Evolutionary conservation across 2,888 invertebrate species (phyloP).

Genomic region (Lasiommata megera): DNA sequence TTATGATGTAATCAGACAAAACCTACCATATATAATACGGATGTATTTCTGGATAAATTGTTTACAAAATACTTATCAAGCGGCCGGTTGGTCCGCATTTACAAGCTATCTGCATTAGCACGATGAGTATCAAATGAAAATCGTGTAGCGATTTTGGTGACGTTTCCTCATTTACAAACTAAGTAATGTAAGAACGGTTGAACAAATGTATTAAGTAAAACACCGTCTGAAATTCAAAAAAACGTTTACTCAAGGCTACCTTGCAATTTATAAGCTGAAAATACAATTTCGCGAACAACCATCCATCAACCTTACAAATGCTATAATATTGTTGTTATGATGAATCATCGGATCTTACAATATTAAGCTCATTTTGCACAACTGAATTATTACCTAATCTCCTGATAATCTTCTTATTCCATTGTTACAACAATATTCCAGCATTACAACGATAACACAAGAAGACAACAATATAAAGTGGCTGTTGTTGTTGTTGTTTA

Average conservation of each 20-base stretch:
- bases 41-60: constrained; percentile 80
- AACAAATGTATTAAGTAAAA: no score
- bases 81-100: constrained; percentile 48
- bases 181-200: constrained; percentile 72
- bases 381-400: not conserved
- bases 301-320: constrained; percentile 21
- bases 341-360: constrained; percentile 1
- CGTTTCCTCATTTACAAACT: constrained; percentile 58
- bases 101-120: constrained; percentile 56
- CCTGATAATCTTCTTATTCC: not conserved
- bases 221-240: not conserved
- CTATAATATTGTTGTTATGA: constrained; percentile 11
- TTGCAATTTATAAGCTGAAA: constrained; percentile 5
- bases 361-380: constrained; percentile 2
- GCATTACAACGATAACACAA: no score
- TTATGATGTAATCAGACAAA: constrained; percentile 52
- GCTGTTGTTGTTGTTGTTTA: no score
- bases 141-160: constrained; percentile 51
- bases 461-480: no score
- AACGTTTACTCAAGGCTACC: not conserved
- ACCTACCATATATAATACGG: constrained; percentile 75
- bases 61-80: constrained; percentile 78
- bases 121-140: constrained; percentile 58
- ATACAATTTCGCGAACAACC: constrained; percentile 19
- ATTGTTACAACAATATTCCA: no score